These are phyloP conservation scores for Lacerta bilineata DNA, from an alignment of 2,797 vertebrate genomes.

Conservation along the genomic window DNA sequence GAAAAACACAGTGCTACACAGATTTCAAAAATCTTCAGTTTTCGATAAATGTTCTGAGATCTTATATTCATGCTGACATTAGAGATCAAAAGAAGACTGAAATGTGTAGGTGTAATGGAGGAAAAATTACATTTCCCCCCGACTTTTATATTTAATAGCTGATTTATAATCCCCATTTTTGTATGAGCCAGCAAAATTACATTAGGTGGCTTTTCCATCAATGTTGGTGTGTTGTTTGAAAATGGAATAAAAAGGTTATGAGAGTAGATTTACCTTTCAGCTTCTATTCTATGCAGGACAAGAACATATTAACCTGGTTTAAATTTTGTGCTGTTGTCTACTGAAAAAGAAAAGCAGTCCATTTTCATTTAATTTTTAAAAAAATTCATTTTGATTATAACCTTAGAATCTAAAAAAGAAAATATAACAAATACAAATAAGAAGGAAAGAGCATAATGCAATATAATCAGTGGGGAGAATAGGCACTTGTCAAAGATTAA, in stretches of 20 bases:
- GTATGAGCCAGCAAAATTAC: neutral
- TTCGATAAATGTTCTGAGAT: neutral
- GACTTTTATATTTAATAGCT: neutral
- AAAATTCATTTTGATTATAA: no score
- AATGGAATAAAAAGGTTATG: neutral
- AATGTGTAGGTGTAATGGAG: neutral
- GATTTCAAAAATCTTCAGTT: neutral
- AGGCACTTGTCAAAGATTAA: no score
- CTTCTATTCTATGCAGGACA: neutral
- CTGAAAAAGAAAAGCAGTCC: no score
- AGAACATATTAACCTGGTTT: no score
- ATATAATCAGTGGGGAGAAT: no score
- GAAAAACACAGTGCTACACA: neutral
- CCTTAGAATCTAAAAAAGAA: no score
- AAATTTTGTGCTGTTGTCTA: no score
- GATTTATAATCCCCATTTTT: conserved; percentile 4
- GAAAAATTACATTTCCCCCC: neutral
- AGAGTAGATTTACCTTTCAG: conserved; percentile 2
- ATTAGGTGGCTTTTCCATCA: neutral
- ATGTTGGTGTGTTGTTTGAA: conserved; percentile 9
- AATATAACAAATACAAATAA: no score
- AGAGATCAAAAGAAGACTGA: neutral
- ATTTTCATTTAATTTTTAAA: no score
- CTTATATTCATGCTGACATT: neutral
- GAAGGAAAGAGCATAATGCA: no score